Evolutionary conservation across 1,140 invertebrate species (phyloP).

Genomic region (Acromyrmex heyeri): DNA sequence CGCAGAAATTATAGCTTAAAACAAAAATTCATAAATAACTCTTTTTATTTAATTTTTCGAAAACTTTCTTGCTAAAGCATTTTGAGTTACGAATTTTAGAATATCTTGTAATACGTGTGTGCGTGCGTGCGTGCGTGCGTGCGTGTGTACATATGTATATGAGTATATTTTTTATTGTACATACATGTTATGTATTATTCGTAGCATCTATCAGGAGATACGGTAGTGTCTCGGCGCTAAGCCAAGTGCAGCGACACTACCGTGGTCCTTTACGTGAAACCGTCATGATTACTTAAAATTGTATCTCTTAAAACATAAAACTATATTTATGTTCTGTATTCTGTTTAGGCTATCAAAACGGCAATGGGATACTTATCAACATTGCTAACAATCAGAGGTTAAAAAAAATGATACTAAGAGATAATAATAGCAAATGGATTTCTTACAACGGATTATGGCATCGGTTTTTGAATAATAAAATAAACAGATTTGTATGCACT

Average conservation of each 20-base stretch:
- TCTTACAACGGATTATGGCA: background rate
- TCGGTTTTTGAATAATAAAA: conserved; percentile 2
- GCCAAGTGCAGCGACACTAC: no score
- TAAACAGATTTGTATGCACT: background rate
- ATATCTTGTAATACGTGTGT: no score
- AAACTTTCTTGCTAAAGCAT: no score
- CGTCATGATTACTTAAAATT: background rate
- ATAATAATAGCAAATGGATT: background rate
- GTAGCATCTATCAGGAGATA: background rate
- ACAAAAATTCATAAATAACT: no score
- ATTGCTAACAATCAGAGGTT: conserved; percentile 19
- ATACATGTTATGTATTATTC: background rate
- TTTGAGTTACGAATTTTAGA: no score
- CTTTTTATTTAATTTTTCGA: no score
- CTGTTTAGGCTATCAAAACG: background rate
- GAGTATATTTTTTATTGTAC: background rate
- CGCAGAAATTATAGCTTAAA: no score
- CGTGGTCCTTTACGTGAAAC: no score
- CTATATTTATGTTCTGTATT: background rate
- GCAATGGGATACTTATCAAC: conserved; percentile 38
- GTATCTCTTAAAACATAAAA: background rate
- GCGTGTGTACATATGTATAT: background rate
- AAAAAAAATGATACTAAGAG: background rate
- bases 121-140: no score
- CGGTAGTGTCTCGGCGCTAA: no score